Evolutionary conservation across 1,140 invertebrate species (phyloP), one percentile per base, ranked within the genome.

Genomic region (Drosophila auraria): DNA sequence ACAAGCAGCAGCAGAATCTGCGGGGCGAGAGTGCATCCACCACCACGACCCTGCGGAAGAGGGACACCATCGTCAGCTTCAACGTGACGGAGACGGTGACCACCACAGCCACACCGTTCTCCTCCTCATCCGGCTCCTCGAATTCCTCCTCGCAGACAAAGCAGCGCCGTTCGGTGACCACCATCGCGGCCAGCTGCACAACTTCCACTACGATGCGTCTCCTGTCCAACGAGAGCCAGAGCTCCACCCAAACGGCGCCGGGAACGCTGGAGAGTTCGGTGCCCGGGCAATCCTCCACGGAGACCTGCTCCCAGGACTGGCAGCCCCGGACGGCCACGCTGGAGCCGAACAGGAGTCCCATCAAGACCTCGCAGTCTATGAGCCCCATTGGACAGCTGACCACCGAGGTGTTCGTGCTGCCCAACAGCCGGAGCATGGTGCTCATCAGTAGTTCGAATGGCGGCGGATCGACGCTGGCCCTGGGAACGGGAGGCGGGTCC

Each of bases 371-470:
- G 9, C 92, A 92, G 25, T 93, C 92, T 8, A 82, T 93, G 80
- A 92, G 92, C 50, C 92, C 92, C 50, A 91, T 93, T 25, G 87
- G 92, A 2, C 71, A 74, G 14, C 36, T 92, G 54, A 82, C 87
- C 33, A 84, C 71, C 15, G 84, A 91, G 63, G 82, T 89, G 6
- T 91, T 87, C 40, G 79, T 92, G 3, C 57, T 93, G 65, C 92
- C 92, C 44, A 93, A 93, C 58, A 92, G 90, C 68, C 83, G 90
- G 38, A 93, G 92, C 72, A 92, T 93, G 90, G 91, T 91, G 60
- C 60, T 91, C n/a, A 87, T 92, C 15, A 90, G 84, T 58, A 91
- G 71, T 42, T 51, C 56, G 47, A 74, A 36, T 65, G 54, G 17
- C 2, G 53, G 33, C 30, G 51, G 70, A n/a, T 38, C 17, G 3